Conservation (phyloP, 2,797 vertebrate genomes). For the Mormyrus proboscirostris region DNA sequence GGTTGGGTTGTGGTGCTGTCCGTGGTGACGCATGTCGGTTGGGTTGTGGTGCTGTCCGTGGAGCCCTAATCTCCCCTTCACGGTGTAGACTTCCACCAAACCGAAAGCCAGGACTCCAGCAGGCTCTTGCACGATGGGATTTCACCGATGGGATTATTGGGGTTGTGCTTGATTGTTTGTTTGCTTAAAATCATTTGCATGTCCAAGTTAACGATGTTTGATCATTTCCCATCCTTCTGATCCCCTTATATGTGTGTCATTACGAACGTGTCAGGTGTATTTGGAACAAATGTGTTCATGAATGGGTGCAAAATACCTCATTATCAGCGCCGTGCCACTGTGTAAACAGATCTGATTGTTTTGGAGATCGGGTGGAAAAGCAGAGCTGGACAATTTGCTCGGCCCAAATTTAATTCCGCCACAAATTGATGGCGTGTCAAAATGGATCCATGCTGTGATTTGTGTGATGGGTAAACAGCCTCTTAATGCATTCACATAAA, state of each 20-base stretch:
- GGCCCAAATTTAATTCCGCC: conserved; percentile 13
- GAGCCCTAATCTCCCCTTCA: not conserved
- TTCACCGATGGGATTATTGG: not conserved
- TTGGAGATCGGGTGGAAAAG: not conserved
- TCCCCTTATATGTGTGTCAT: conserved; percentile 26
- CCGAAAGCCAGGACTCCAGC: not conserved
- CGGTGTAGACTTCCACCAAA: not conserved
- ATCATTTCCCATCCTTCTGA: conserved; percentile 19
- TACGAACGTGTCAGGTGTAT: conserved; percentile 7
- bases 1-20: conserved; percentile 21
- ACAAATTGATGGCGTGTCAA: not conserved
- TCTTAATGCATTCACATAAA: conserved; percentile 14
- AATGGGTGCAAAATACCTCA: conserved; percentile 14
- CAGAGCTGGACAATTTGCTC: conserved; percentile 5
- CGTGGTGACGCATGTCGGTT: not conserved
- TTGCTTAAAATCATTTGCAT: not conserved
- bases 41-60: conserved; percentile 42
- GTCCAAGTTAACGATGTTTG: not conserved
- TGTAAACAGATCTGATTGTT: conserved; percentile 4
- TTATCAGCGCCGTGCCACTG: conserved; percentile 13
- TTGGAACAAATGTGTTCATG: conserved; percentile 11
- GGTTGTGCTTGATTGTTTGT: not conserved
- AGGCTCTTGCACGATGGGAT: not conserved
- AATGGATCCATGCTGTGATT: conserved; percentile 26
- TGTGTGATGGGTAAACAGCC: conserved; percentile 9